Conservation (phyloP, 1,140 invertebrate genomes). For the Trachymyrmex septentrionalis region DNA sequence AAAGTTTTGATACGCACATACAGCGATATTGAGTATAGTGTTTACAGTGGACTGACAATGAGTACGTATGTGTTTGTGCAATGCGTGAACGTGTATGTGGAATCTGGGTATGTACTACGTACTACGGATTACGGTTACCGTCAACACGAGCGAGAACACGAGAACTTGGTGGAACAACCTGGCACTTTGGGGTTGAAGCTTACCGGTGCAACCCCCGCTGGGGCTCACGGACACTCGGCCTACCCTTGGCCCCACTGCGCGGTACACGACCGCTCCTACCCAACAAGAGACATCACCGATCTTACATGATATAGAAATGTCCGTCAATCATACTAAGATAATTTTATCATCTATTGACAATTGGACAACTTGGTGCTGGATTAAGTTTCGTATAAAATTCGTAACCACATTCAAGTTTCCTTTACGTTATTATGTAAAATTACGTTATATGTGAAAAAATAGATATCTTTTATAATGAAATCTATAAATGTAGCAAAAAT, state of each 20-base stretch:
- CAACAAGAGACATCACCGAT: slow-evolving; percentile 85
- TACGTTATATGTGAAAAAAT: too few species aligned
- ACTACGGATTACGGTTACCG: slow-evolving; percentile 83
- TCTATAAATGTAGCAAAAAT: not conserved
- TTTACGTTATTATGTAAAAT: not conserved
- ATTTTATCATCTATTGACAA: slow-evolving; percentile 57
- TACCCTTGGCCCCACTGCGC: slow-evolving; percentile 85
- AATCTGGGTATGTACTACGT: slow-evolving; percentile 81
- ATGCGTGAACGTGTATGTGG: slow-evolving; percentile 47
- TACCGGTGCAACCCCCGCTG: slow-evolving; percentile 86
- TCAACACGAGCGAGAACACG: slow-evolving; percentile 81
- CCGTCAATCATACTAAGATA: slow-evolving; percentile 62
- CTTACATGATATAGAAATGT: slow-evolving; percentile 78
- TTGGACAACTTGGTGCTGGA: slow-evolving; percentile 53
- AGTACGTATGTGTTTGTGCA: slow-evolving; percentile 40
- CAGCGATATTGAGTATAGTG: slow-evolving; percentile 32
- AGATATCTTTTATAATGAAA: not conserved
- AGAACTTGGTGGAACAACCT: slow-evolving; percentile 83
- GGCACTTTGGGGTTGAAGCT: slow-evolving; percentile 85
- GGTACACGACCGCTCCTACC: slow-evolving; percentile 86
- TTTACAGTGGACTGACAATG: not conserved
- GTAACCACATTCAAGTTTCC: not conserved
- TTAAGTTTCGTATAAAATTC: slow-evolving; percentile 36
- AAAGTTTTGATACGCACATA: not conserved
- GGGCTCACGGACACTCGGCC: slow-evolving; percentile 85